Conservation (phyloP, 2,797 vertebrate species). For the Hephaestus fuliginosus region DNA sequence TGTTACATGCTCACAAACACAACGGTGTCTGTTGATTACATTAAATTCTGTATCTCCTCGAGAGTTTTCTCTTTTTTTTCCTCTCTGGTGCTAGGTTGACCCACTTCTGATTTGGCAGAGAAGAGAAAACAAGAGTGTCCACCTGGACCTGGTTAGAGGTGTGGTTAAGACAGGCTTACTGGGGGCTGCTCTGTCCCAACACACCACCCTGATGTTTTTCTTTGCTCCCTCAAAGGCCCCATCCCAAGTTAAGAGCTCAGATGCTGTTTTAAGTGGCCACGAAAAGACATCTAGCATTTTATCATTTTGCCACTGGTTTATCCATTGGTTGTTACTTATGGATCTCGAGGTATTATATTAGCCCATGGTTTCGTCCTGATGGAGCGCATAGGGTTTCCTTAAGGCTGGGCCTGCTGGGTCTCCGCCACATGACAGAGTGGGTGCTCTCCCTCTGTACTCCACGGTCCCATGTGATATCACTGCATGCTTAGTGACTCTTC, state of each 20-base stretch:
- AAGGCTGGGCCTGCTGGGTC: slow-evolving; percentile 55
- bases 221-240: slow-evolving; percentile 44
- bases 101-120: slow-evolving; percentile 73
- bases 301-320: slow-evolving; percentile 69
- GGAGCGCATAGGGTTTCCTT: slow-evolving; percentile 65
- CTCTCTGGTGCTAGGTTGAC: slow-evolving; percentile 63
- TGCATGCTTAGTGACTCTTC: slow-evolving; percentile 76
- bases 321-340: slow-evolving; percentile 68
- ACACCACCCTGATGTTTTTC: slow-evolving; percentile 55
- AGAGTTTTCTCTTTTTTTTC: slow-evolving; percentile 3
- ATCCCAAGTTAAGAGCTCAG: slow-evolving; percentile 51
- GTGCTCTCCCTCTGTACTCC: slow-evolving; percentile 70
- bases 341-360: slow-evolving; percentile 73
- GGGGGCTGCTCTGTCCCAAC: slow-evolving; percentile 44
- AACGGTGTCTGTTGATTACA: slow-evolving; percentile 12
- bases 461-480: slow-evolving; percentile 73
- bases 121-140: slow-evolving; percentile 66
- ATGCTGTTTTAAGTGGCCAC: slow-evolving; percentile 75
- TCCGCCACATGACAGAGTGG: slow-evolving; percentile 74
- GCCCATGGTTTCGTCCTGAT: slow-evolving; percentile 66
- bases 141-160: slow-evolving; percentile 81
- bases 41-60: slow-evolving; percentile 42
- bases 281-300: slow-evolving; percentile 63
- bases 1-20: slow-evolving; percentile 18
- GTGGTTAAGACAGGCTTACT: slow-evolving; percentile 62